Evolutionary conservation across 2,797 vertebrate species (phyloP).

Genomic region (Crenuchus spilurus): DNA sequence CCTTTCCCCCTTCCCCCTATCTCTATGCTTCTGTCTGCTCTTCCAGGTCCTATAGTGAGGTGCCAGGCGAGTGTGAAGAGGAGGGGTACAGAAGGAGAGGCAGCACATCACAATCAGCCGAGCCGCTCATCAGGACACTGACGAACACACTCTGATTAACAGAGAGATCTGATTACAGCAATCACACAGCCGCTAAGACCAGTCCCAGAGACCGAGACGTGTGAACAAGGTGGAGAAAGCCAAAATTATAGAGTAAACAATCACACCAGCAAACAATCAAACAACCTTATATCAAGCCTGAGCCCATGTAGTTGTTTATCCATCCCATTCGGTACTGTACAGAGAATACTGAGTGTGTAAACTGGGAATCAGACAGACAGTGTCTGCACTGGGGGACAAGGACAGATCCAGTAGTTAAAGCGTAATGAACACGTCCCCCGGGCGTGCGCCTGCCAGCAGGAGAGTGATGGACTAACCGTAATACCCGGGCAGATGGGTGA

Average conservation of each 20-base stretch:
- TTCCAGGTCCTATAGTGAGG: slow-evolving; percentile 1
- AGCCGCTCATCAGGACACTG: slow-evolving; percentile 76
- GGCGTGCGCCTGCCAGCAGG: slow-evolving; percentile 71
- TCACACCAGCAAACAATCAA: slow-evolving; percentile 36
- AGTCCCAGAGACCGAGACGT: slow-evolving; percentile 8
- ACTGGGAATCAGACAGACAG: slow-evolving; percentile 56
- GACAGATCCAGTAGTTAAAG: slow-evolving; percentile 81
- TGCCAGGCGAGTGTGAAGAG: slow-evolving; percentile 5
- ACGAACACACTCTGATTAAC: slow-evolving; percentile 85
- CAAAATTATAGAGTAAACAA: slow-evolving; percentile 30
- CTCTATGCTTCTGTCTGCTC: slow-evolving; percentile 41
- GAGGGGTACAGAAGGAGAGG: slow-evolving; percentile 59
- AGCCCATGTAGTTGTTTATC: slow-evolving; percentile 8
- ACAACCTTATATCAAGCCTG: slow-evolving; percentile 28
- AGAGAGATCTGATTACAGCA: slow-evolving; percentile 82
- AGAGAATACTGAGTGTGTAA: background rate
- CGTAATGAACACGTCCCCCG: slow-evolving; percentile 80
- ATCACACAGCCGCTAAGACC: slow-evolving; percentile 71
- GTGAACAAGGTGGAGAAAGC: no score
- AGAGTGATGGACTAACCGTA: slow-evolving; percentile 82
- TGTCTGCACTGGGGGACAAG: slow-evolving; percentile 77
- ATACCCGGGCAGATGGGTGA: slow-evolving; percentile 79
- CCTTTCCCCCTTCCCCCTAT: slow-evolving; percentile 53
- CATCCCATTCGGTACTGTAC: background rate
- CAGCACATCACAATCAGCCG: slow-evolving; percentile 82